Percentiles rank a stretch among this genome's conserved stretches.
Conservation (phyloP, 2,888 invertebrate species). For the Watsonalla binaria region DNA sequence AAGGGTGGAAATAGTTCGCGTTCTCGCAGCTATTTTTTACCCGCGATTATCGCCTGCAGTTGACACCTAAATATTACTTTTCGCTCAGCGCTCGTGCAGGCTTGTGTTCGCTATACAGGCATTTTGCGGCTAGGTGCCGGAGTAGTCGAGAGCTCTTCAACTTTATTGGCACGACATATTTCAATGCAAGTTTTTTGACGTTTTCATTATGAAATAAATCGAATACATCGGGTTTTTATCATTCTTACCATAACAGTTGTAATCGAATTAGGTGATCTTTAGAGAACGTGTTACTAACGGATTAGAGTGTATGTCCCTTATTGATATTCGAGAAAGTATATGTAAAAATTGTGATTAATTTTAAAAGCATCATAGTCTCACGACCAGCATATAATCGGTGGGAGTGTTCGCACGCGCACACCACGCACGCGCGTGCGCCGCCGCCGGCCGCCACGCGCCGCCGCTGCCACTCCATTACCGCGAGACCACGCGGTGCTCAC, state of each 20-base stretch:
- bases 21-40: slow-evolving; percentile 66
- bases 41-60: slow-evolving; percentile 75
- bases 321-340: slow-evolving; percentile 8
- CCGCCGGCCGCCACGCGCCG: slow-evolving; percentile 33
- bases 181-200: slow-evolving; percentile 38
- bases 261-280: no score
- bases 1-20: slow-evolving; percentile 71
- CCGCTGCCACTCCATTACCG: slow-evolving; percentile 66
- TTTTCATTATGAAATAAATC: background rate
- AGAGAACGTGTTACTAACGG: no score
- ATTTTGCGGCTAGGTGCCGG: slow-evolving; percentile 52
- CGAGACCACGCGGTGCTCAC: slow-evolving; percentile 45
- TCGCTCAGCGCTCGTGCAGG: slow-evolving; percentile 43
- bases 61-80: slow-evolving; percentile 78
- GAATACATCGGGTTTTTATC: background rate
- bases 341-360: slow-evolving; percentile 10
- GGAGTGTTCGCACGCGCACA: slow-evolving; percentile 53
- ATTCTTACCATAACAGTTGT: no score
- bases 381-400: slow-evolving; percentile 68
- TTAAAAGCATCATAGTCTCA: slow-evolving; percentile 46
- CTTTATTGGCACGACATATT: slow-evolving; percentile 63
- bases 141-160: slow-evolving; percentile 51
- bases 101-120: slow-evolving; percentile 45
- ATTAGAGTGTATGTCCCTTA: no score
- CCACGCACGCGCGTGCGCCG: slow-evolving; percentile 30